Conservation (phyloP, 2,797 vertebrate genomes). For the Enteromius trimaculatus region DNA sequence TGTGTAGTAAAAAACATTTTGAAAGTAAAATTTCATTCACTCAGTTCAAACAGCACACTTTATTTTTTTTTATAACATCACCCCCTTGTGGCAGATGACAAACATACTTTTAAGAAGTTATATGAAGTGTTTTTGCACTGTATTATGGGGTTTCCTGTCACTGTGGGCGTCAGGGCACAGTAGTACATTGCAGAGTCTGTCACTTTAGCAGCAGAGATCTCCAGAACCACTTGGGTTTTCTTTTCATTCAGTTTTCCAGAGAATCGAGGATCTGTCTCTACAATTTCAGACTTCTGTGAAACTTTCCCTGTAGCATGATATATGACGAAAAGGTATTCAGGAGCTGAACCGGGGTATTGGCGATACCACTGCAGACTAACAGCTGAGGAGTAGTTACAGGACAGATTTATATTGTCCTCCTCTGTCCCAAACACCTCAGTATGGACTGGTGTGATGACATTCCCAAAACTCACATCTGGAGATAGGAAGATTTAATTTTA, state of each 20-base stretch:
- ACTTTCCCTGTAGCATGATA: background rate
- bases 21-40: background rate
- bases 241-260: background rate
- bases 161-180: background rate
- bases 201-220: slow-evolving; percentile 17
- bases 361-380: slow-evolving; percentile 17
- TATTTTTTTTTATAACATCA: background rate
- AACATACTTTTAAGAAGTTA: background rate
- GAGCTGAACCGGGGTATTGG: background rate
- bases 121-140: background rate
- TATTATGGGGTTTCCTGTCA: background rate
- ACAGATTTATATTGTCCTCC: slow-evolving; percentile 22
- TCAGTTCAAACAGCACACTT: no score
- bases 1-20: background rate
- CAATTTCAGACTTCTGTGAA: background rate
- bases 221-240: slow-evolving; percentile 3
- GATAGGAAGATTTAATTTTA: background rate
- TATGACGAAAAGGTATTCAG: slow-evolving; percentile 24
- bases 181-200: slow-evolving; percentile 7
- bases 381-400: slow-evolving; percentile 40
- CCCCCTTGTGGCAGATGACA: background rate
- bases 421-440: background rate
- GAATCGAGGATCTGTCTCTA: background rate
- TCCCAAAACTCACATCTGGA: slow-evolving; percentile 18
- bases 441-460: background rate